Conservation (phyloP, 2,888 invertebrate species). For the Enchytraeus crypticus region DNA sequence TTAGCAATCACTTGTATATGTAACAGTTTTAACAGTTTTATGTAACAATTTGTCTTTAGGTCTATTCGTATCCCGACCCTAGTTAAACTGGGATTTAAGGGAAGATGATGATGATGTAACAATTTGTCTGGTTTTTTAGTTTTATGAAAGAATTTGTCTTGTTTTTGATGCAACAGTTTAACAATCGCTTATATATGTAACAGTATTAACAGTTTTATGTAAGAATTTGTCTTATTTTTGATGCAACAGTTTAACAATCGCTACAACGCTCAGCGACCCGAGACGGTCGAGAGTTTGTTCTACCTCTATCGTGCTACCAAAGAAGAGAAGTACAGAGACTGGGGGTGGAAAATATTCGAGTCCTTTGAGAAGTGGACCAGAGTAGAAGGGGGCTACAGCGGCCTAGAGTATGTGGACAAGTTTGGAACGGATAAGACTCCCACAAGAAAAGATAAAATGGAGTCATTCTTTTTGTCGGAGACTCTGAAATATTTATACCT, state of each 20-base stretch:
- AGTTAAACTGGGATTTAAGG: too few relatives aligned
- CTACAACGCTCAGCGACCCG: conserved; percentile 86
- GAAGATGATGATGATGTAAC: too few relatives aligned
- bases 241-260: conserved; percentile 71
- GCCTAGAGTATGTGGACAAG: conserved; percentile 84
- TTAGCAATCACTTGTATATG: too few relatives aligned
- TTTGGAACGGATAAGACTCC: conserved; percentile 66
- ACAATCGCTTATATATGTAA: too few relatives aligned
- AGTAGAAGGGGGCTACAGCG: conserved; percentile 76
- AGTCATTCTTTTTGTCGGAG: conserved; percentile 97
- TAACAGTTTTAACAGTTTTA: too few relatives aligned
- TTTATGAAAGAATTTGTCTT: too few relatives aligned
- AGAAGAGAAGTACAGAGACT: conserved; percentile 86
- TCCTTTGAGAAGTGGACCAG: conserved; percentile 85
- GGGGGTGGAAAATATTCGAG: conserved; percentile 95
- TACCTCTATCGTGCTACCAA: conserved; percentile 91
- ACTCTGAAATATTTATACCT: conserved; percentile 97
- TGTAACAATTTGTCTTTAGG: too few relatives aligned
- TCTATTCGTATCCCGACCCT: too few relatives aligned
- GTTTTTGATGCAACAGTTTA: too few relatives aligned
- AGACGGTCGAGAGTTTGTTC: conserved; percentile 91
- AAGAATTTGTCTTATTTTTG: too few relatives aligned
- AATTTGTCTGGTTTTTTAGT: too few relatives aligned
- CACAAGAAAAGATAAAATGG: conserved; percentile 81
- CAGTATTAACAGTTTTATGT: too few relatives aligned